Evolutionary conservation across 2,113 vertebrate species (phyloP).

Genomic region (Zonotrichia leucophrys): DNA sequence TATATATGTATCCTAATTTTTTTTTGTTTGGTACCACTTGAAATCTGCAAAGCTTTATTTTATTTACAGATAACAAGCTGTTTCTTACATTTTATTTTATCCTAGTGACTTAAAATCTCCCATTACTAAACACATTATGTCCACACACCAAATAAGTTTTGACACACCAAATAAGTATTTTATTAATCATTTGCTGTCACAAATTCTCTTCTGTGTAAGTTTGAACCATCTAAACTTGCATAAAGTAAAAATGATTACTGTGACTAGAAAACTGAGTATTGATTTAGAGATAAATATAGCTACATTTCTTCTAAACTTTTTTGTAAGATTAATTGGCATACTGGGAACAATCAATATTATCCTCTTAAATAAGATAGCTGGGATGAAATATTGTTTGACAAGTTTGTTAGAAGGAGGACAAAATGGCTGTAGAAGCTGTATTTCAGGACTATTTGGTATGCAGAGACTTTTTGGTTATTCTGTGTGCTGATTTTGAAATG

Average conservation of each 20-base stretch:
- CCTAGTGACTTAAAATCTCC: background rate
- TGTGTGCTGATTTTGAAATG: background rate
- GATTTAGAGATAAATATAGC: conserved; percentile 31
- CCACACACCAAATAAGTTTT: background rate
- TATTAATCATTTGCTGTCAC: background rate
- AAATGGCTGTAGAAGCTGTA: background rate
- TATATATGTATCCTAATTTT: background rate
- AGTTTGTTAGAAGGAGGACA: background rate
- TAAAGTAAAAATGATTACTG: background rate
- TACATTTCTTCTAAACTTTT: background rate
- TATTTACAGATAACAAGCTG: background rate
- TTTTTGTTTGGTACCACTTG: background rate
- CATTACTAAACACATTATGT: background rate
- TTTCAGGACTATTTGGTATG: background rate
- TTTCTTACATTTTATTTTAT: background rate
- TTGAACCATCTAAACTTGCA: background rate
- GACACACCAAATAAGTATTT: background rate
- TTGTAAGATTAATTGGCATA: background rate
- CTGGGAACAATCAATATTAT: background rate
- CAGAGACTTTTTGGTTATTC: background rate
- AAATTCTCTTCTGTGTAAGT: background rate
- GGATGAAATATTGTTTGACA: background rate
- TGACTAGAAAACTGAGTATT: conserved; percentile 19
- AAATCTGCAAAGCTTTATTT: background rate
- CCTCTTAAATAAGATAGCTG: background rate